Percentiles rank a stretch among this genome's conserved stretches.
phyloP scores from a whole-genome alignment of 2,113 vertebrate species.

The Helogale parvula region DNA sequence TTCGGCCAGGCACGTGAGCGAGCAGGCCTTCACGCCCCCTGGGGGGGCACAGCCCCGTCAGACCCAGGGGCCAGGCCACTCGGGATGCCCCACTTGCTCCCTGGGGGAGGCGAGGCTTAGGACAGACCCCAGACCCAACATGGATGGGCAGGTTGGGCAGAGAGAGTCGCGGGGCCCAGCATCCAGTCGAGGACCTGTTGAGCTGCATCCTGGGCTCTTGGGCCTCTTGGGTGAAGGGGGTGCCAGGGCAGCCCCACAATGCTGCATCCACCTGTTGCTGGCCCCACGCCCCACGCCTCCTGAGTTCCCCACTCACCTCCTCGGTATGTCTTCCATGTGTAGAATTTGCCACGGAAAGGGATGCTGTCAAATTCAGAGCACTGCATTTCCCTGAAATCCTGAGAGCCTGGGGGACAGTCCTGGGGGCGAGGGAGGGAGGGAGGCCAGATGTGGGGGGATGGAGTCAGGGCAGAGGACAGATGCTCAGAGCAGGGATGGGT shows the following conservation, averaged over 20 bases:
- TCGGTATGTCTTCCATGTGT: slow-evolving; percentile 97
- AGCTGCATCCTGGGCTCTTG: not conserved
- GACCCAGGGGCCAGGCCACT: not conserved
- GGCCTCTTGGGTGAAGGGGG: not conserved
- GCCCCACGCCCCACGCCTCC: rapidly evolving
- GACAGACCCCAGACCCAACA: not conserved
- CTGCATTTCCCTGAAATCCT: slow-evolving; percentile 96
- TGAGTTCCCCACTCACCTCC: slow-evolving; percentile 89
- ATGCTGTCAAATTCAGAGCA: slow-evolving; percentile 95
- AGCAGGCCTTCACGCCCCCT: slow-evolving; percentile 98
- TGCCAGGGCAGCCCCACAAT: not conserved
- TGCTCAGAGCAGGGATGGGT: not conserved
- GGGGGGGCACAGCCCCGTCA: slow-evolving; percentile 62
- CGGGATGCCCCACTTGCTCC: not conserved
- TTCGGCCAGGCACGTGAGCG: slow-evolving; percentile 96
- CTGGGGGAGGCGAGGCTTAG: not conserved
- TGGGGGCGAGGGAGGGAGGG: slow-evolving; percentile 63
- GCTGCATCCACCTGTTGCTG: not conserved
- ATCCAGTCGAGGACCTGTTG: rapidly evolving
- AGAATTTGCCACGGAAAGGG: slow-evolving; percentile 97
- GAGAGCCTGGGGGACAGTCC: slow-evolving; percentile 94
- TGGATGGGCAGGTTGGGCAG: not conserved
- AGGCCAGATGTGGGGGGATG: not conserved
- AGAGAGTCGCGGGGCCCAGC: not conserved
- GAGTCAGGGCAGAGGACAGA: not conserved